Percentiles rank a stretch among this genome's conserved stretches.
Evolutionary conservation across 2,113 vertebrate species (phyloP).

Genomic region (Ophiodon elongatus): DNA sequence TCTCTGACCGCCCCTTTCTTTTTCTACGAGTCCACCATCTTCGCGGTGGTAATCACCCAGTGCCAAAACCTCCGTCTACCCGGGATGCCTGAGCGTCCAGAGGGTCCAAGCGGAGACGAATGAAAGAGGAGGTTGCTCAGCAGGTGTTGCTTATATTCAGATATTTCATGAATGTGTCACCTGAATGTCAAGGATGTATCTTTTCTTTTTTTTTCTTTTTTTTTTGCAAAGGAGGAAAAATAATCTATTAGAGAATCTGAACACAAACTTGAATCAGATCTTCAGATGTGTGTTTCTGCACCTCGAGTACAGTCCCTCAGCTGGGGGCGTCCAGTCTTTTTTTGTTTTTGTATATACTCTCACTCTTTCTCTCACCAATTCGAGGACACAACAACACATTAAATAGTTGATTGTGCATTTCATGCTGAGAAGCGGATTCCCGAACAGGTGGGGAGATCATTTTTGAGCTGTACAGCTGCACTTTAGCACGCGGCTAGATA

Average conservation of each 20-base stretch:
- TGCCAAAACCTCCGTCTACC: constrained; percentile 72
- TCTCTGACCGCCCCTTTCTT: constrained; percentile 3
- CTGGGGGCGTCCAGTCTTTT: constrained; percentile 10
- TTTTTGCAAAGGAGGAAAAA: constrained; percentile 5
- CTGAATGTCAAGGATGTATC: constrained; percentile 28
- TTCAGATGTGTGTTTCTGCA: constrained; percentile 36
- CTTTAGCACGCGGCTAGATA: constrained; percentile 69
- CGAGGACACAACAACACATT: constrained; percentile 34
- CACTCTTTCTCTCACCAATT: constrained; percentile 28
- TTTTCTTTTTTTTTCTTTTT: background rate
- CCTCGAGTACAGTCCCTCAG: constrained; percentile 16
- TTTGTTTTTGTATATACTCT: too few species aligned
- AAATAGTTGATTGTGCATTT: constrained; percentile 46
- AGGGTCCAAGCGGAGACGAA: constrained; percentile 14
- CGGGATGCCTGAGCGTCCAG: constrained; percentile 24
- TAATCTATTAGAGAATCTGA: background rate
- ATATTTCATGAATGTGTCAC: constrained; percentile 59
- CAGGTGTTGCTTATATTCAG: constrained; percentile 22
- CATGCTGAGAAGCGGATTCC: constrained; percentile 55
- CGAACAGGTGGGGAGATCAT: constrained; percentile 52
- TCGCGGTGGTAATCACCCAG: constrained; percentile 54
- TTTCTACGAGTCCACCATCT: constrained; percentile 19
- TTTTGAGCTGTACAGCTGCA: constrained; percentile 70
- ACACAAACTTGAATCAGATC: constrained; percentile 34
- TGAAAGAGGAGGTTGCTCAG: constrained; percentile 8